A percentile compares a stretch with the other conserved stretches of the same genome.
phyloP scores from a whole-genome alignment of 2,797 vertebrate genomes.

The Lacerta viridis region DNA sequence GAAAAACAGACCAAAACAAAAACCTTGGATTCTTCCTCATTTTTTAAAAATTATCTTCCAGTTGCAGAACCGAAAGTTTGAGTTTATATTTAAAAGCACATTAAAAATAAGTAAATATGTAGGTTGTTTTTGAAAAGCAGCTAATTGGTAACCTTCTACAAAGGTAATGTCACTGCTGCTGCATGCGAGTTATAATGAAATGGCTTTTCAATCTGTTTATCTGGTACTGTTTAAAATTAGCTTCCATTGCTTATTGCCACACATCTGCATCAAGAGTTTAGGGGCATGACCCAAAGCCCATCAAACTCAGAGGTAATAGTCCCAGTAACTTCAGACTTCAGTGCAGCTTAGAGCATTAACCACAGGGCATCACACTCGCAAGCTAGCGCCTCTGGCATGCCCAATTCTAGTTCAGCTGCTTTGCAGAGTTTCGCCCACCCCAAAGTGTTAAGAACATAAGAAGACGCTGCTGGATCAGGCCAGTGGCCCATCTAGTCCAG shows the following conservation, averaged over 20 bases:
- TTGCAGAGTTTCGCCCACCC: too few species aligned
- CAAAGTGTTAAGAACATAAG: too few species aligned
- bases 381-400: too few species aligned
- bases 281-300: neutral
- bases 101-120: neutral
- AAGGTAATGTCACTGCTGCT: neutral
- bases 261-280: neutral
- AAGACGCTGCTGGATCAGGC: too few species aligned
- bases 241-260: neutral
- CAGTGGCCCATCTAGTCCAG: too few species aligned
- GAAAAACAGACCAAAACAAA: neutral
- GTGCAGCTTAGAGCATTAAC: too few species aligned
- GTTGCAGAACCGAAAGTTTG: neutral
- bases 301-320: neutral
- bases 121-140: neutral
- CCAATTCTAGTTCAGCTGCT: too few species aligned
- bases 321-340: too few species aligned
- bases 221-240: neutral
- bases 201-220: neutral
- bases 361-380: too few species aligned
- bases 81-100: neutral
- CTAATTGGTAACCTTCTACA: neutral
- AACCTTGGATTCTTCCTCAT: neutral
- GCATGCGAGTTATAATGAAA: too few species aligned
- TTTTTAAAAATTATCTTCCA: neutral